Evolutionary conservation across 2,888 invertebrate genomes (phyloP).

Genomic region (Nomada flava): DNA sequence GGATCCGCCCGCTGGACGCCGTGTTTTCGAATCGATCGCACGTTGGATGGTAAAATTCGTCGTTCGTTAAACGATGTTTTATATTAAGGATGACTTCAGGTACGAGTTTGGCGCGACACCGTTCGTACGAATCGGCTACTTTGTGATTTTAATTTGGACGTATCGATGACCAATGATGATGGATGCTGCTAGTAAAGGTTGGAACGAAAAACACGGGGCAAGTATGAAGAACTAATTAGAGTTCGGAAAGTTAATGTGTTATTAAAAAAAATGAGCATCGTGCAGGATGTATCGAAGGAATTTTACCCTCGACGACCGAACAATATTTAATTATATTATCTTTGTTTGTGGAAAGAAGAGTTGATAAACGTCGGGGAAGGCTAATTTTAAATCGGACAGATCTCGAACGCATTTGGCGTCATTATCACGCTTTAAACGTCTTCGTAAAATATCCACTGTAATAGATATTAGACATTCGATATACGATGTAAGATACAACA

Average conservation of each 20-base stretch:
- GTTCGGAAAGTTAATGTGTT: no score
- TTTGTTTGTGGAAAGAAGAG: conserved; percentile 11
- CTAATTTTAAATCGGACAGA: conserved; percentile 2
- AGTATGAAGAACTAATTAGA: no score
- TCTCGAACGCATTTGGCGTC: background rate
- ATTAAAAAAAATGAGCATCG: no score
- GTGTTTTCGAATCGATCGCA: conserved; percentile 31
- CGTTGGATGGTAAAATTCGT: conserved; percentile 49
- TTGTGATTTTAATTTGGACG: no score
- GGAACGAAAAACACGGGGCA: background rate
- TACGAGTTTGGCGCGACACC: no score
- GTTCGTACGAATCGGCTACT: no score
- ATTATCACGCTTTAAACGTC: background rate
- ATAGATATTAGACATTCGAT: background rate
- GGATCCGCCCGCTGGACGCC: conserved; percentile 50
- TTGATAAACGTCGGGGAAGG: conserved; percentile 30
- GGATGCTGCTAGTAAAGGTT: no score
- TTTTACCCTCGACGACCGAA: background rate
- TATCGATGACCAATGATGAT: no score
- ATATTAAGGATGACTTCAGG: background rate
- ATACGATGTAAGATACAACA: no score
- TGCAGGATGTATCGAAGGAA: background rate
- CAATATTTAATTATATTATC: conserved; percentile 32
- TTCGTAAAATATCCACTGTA: background rate
- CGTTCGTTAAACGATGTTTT: conserved; percentile 9